Percentiles rank a stretch among this genome's conserved stretches.
Evolutionary conservation across 2,888 invertebrate species (phyloP).

Genomic region (Athrips mouffetella): DNA sequence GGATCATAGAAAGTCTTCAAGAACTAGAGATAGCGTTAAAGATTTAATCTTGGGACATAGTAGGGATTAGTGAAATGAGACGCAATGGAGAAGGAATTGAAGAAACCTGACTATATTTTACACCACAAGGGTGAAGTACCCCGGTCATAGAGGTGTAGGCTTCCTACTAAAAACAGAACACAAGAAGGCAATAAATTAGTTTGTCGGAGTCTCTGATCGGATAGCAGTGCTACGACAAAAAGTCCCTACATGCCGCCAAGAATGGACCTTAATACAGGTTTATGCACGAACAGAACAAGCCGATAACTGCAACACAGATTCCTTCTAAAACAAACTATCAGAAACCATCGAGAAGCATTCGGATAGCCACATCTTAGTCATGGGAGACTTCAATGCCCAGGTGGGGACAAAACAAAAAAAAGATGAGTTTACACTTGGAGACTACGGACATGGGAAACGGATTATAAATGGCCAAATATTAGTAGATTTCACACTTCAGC

Average conservation of each 20-base stretch:
- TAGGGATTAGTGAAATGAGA: conserved; percentile 28
- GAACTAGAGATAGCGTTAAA: conserved; percentile 22
- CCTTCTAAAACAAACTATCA: conserved; percentile 28
- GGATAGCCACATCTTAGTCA: conserved; percentile 21
- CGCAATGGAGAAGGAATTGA: conserved; percentile 27
- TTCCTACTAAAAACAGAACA: conserved; percentile 26
- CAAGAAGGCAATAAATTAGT: conserved; percentile 21
- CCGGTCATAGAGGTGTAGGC: conserved; percentile 27
- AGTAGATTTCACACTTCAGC: conserved; percentile 22
- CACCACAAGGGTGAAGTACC: conserved; percentile 26
- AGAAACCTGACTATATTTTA: conserved; percentile 25
- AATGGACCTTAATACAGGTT: conserved; percentile 28
- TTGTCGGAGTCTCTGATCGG: conserved; percentile 25
- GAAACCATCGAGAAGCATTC: too few species aligned
- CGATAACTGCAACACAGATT: too few species aligned
- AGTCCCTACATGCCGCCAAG: conserved; percentile 16
- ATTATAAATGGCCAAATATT: conserved; percentile 24
- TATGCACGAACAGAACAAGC: too few species aligned
- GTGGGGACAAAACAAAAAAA: conserved; percentile 19
- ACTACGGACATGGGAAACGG: conserved; percentile 21
- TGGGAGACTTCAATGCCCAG: conserved; percentile 26
- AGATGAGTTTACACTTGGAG: conserved; percentile 23
- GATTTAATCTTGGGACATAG: conserved; percentile 26
- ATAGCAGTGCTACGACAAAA: conserved; percentile 25
- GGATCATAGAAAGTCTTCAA: conserved; percentile 19